A percentile compares a stretch with the other conserved stretches of the same genome.
phyloP scores from a whole-genome alignment of 2,888 invertebrate species.

The Neoitamus cyanurus region DNA sequence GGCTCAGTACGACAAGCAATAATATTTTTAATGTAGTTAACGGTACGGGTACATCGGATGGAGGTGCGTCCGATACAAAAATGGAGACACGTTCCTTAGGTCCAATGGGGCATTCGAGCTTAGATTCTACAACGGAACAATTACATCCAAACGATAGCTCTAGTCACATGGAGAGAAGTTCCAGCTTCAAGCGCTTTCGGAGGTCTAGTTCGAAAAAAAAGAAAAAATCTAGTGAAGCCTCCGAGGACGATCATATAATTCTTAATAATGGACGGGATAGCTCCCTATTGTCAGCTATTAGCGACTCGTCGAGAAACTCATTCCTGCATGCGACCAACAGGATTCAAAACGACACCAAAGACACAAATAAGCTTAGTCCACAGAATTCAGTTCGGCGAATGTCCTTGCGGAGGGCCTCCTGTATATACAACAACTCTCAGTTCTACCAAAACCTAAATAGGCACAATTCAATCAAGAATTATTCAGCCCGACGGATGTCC shows the following conservation, averaged over 20 bases:
- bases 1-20: not conserved
- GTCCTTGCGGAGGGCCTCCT: conserved; percentile 63
- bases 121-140: not conserved
- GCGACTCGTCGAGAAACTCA: conserved; percentile 67
- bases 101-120: not conserved
- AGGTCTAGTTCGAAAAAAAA: conserved; percentile 79
- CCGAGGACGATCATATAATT: conserved; percentile 68
- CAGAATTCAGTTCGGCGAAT: conserved; percentile 73
- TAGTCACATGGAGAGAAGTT: conserved; percentile 73
- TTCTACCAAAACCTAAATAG: conserved; percentile 65
- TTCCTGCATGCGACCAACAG: conserved; percentile 72
- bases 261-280: conserved; percentile 80
- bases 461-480: conserved; percentile 62
- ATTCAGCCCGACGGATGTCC: conserved; percentile 63
- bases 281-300: conserved; percentile 67
- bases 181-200: conserved; percentile 79
- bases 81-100: not conserved
- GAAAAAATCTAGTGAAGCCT: conserved; percentile 68
- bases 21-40: not conserved
- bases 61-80: not conserved
- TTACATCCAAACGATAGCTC: not conserved
- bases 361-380: conserved; percentile 73
- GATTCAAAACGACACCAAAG: conserved; percentile 82
- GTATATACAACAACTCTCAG: conserved; percentile 63
- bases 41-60: not conserved